Evolutionary conservation across 2,888 invertebrate species (phyloP), one percentile per base, ranked within the genome.

Genomic region (Dicycla oo): DNA sequence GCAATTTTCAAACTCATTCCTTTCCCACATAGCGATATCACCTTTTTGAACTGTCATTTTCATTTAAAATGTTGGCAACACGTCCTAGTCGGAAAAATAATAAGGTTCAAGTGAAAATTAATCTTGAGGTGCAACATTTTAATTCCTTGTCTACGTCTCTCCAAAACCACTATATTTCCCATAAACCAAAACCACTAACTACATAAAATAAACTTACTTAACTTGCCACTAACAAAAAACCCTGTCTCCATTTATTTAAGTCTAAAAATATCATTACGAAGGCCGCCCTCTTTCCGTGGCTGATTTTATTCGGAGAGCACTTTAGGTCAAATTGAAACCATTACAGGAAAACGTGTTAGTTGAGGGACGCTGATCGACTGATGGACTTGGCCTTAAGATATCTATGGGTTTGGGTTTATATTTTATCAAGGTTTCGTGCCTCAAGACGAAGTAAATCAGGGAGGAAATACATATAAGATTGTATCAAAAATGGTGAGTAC

Each of bases 321-420:
- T 93, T 90, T 88, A 84, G 86, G 86, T 88, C 88, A 90, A 93
- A 92, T 92, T 91, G 92, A 90, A 90, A 88, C 89, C 92, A 91
- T 92, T 91, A 90, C 82, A 85, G 83, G 82, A 79, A 87, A 90
- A 91, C 91, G 90, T 91, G 91, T 90, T 91, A 88, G 89, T 88
- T 85, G 87, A 86, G 86, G 82, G 80, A 87, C 86, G 75, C 81
- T 80, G 83, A 86, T 83, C 85, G 84, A 87, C 87, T 87, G 86
- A 89, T 82, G 87, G 87, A 69, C 84, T 72, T 45, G 56, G 67
- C 58, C 51, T 54, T 53, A 60, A 66, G 66, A 67, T 68, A 63
- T 63, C 54, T 65, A 76, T 62, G 53, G 67, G 63, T 63, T 76
- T 3, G 11, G 66, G 40, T 45, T 54, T 72, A 73, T 80, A 67